Base-by-base conservation (phyloP, 1,140 invertebrate species). In the Chionoecetes opilio region DNA sequence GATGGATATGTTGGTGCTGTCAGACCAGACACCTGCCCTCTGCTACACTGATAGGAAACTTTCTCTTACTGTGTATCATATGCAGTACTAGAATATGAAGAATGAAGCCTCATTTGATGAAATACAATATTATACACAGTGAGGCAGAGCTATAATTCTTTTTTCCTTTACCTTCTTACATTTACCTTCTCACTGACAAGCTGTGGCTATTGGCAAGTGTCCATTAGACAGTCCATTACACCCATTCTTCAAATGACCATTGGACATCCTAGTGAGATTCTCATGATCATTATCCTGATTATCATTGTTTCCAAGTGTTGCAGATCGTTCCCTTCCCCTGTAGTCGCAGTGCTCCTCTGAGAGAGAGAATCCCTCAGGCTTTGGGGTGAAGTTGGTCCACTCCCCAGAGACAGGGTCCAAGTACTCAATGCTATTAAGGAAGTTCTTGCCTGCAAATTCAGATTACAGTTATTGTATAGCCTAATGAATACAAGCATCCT, bases 351-450 rank as follows among this genome's bases (percentile, higher is more conserved):
- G 37, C 26, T 89, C 41, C n/a, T 38, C 14, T 38, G 37, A 46
- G 87, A 89, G 8, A 89, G 87, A 89, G 35, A 75, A 75, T n/a
- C 63, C 85, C 38, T 96, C 96, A 17, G 96, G 96, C 85, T 96
- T 96, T 17, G 96, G 96, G 31, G 96, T 96, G 84, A 96, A 96
- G 85, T 96, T 96, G 34, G 96, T 98, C 98, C 98, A 98, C 96
- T 98, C 98, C 96, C 98, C 98, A 88, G 97, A 98, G 53, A 98
- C 97, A 63, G 97, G 97, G 96, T 98, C 98, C 92, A 98, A 97
- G 96, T 98, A 98, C 97, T 99, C 98, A 89, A 99, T 98, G n/a
- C 98, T 98, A 96, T 98, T 98, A 34, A 99, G 97, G 97, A 99
- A 99, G 94, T 97, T 97, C 97, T 98, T 98, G 37, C 97, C 97